Conservation (phyloP, 2,113 vertebrate species). For the Orycteropus afer region DNA sequence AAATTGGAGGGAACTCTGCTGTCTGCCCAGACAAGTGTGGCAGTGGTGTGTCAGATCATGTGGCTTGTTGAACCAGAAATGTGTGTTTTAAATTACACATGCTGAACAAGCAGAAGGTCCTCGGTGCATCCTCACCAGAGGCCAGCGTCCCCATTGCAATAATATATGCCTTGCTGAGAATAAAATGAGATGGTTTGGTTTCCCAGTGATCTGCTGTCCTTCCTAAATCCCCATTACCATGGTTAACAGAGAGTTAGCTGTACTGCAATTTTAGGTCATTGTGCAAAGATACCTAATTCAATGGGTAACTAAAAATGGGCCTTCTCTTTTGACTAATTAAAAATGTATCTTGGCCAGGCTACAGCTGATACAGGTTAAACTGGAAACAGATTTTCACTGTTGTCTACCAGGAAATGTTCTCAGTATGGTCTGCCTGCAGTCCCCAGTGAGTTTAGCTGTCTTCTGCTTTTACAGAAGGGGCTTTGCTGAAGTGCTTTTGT, state of each 20-base stretch:
- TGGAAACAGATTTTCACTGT: constrained; percentile 16
- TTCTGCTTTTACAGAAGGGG: not conserved
- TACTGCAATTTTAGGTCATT: constrained; percentile 59
- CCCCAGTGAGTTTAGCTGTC: not conserved
- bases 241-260: constrained; percentile 75
- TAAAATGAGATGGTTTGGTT: not conserved
- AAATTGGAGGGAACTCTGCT: not conserved
- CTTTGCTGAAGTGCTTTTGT: not conserved
- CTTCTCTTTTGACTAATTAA: constrained; percentile 60
- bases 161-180: not conserved
- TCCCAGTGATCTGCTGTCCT: constrained; percentile 7
- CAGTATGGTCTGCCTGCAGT: not conserved
- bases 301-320: constrained; percentile 49
- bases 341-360: constrained; percentile 29
- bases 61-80: not conserved
- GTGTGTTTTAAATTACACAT: not conserved
- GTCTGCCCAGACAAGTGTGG: not conserved
- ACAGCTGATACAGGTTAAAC: not conserved
- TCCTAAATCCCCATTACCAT: not conserved
- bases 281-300: constrained; percentile 44
- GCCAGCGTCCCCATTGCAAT: not conserved
- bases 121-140: not conserved
- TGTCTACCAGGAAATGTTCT: not conserved
- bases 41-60: not conserved
- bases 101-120: not conserved